Conservation (phyloP, 2,888 invertebrate genomes). For the Diplazon laetatorius region DNA sequence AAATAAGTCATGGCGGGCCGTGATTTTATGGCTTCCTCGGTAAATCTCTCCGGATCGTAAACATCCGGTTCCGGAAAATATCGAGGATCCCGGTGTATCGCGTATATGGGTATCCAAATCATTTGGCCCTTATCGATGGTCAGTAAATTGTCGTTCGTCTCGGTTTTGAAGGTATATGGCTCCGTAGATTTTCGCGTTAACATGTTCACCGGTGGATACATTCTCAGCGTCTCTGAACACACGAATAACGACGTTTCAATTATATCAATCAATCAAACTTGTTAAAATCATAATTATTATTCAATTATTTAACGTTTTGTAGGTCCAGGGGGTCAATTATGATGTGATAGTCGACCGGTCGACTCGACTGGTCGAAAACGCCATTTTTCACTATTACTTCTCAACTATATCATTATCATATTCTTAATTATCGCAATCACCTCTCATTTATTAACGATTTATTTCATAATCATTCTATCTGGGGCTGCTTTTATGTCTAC, state of each 20-base stretch:
- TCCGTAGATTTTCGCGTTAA: conserved; percentile 54
- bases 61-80: conserved; percentile 63
- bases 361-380: too few species aligned
- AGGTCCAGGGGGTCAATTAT: too few species aligned
- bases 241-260: neutral
- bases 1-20: conserved; percentile 62
- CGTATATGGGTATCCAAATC: conserved; percentile 62
- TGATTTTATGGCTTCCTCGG: conserved; percentile 34
- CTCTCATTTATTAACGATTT: too few species aligned
- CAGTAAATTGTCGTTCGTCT: conserved; percentile 20
- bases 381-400: too few species aligned
- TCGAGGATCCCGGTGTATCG: conserved; percentile 59
- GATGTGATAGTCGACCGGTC: too few species aligned
- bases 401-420: too few species aligned
- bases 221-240: conserved; percentile 64
- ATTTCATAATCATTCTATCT: too few species aligned
- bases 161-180: conserved; percentile 60
- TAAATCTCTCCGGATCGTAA: conserved; percentile 65
- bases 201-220: conserved; percentile 59
- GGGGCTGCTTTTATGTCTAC: too few species aligned
- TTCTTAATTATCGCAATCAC: too few species aligned
- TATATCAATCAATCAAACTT: neutral
- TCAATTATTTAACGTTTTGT: too few species aligned
- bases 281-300: neutral
- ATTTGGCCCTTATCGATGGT: conserved; percentile 61